Conservation (phyloP, 92 coral and sea anemone genomes). For the Pocillopora meandrina region DNA sequence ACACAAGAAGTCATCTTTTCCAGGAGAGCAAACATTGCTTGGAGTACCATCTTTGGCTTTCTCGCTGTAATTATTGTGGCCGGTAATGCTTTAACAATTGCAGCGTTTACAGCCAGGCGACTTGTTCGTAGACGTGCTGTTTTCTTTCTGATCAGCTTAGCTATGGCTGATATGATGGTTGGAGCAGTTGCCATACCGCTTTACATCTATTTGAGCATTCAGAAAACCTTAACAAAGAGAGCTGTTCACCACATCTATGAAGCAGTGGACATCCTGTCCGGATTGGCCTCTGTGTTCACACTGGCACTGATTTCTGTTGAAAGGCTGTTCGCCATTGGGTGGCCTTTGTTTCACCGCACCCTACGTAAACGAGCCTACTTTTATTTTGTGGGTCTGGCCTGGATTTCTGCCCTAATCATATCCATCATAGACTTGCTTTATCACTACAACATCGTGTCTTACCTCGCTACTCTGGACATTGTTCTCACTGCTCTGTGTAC, state of each 20-base stretch:
- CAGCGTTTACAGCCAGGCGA: conserved; percentile 44
- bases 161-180: conserved; percentile 64
- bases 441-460: conserved; percentile 3
- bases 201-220: conserved; percentile 24
- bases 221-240: conserved; percentile 17
- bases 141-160: conserved; percentile 53
- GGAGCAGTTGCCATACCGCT: conserved; percentile 58
- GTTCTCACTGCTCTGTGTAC: conserved; percentile 42
- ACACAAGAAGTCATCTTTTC: conserved; percentile 3
- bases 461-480: conserved; percentile 27
- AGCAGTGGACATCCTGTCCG: conserved; percentile 54
- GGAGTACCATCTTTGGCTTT: conserved; percentile 52
- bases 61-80: conserved; percentile 51
- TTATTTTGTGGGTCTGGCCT: conserved; percentile 31
- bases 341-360: conserved; percentile 54
- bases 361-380: conserved; percentile 24
- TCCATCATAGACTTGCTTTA: conserved; percentile 13
- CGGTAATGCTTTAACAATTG: conserved; percentile 50
- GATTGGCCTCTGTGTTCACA: conserved; percentile 57
- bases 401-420: conserved; percentile 37
- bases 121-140: conserved; percentile 44
- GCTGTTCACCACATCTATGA: conserved; percentile 26
- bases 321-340: conserved; percentile 55
- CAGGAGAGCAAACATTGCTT: conserved; percentile 3
- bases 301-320: conserved; percentile 51